Base-by-base conservation (phyloP, 2,888 invertebrate genomes). In the Clivina fossor region DNA sequence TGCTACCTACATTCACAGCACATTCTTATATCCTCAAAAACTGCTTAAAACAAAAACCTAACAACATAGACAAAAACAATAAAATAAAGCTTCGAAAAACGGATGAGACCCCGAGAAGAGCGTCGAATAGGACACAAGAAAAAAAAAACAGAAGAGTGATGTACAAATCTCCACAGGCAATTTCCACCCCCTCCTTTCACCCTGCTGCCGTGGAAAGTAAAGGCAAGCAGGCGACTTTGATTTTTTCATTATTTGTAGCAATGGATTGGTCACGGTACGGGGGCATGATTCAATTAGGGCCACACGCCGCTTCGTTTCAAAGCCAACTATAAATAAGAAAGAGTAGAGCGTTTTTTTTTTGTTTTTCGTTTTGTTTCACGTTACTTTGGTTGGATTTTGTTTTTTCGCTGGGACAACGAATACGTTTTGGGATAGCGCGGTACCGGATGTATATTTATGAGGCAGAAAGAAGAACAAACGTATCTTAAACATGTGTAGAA, bases 401-500 rank as follows among this genome's bases (percentile, higher is more conserved):
- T 53, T 38, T 53, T 53, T 35, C 33, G 30, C 32, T 32, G 20
- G 33, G 24, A 32, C 51, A 43, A 43, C 33, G 51, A 43, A 43
- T n/a, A n/a, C n/a, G n/a, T n/a, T n/a, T n/a, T n/a, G 40, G 51
- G 22, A 32, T 41, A 53, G 43, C 43, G 44, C 53, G n/a, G n/a
- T 44, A 53, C 53, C 53, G 53, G 53, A 53, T 53, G 44, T 53
- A 37, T 53, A 53, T 53, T 53, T 53, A 53, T 53, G 53, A 37
- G 43, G 43, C n/a, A n/a, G n/a, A n/a, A n/a, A n/a, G n/a, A n/a
- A n/a, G n/a, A n/a, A n/a, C n/a, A n/a, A n/a, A n/a, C n/a, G n/a
- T n/a, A n/a, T n/a, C n/a, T n/a, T n/a, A n/a, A n/a, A n/a, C n/a
- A n/a, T n/a, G n/a, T n/a, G n/a, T n/a, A n/a, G n/a, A n/a, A n/a